Evolutionary conservation across 2,888 invertebrate genomes (phyloP), one percentile per base, ranked within the genome.

Genomic region (Callimorpha dominula): DNA sequence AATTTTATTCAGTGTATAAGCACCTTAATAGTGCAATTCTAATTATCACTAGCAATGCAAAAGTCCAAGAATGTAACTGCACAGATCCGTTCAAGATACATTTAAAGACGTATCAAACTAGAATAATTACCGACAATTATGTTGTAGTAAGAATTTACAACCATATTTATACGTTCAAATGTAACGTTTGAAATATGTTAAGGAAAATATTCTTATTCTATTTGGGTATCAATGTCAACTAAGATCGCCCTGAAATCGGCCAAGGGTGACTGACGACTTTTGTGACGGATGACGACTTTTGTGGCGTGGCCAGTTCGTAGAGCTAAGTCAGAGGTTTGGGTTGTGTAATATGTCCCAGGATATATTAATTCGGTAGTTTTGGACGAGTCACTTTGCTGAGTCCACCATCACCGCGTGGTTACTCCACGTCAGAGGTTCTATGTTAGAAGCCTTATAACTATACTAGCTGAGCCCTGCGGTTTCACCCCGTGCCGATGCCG

Each of bases 71-170:
- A 60, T 12, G 31, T 60, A 60, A 31, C 6, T 60, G 31, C 60
- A 60, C 60, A 60, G 14, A 60, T 60, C 60, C 60, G 43, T 49
- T 65, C 14, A 49, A 64, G 42, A 64, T 43, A 64, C 42, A 42
- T 64, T 31, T 43, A 43, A 64, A 43, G n/a, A 42, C 4, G 9
- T 42, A 64, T 42, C 64, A 42, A 43, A 64, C n/a, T 17, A 43
- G 64, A 43, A 64, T 64, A 64, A 64, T 64, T 43, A 68, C 43
- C 43, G 60, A 68, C 68, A 60, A 42, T 43, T 31, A 60, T 60
- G 60, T 60, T 31, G 60, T 60, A 60, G 14, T 6, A 7, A 31
- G 60, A 14, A 60, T 31, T 60, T 60, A 14, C 14, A 14, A 6
- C 60, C 60, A 60, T 60, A 31, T 60, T 31, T 60, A 60, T 14